A percentile compares a stretch with the other conserved stretches of the same genome.
Evolutionary conservation across 2,113 vertebrate species (phyloP).

Genomic region (Lagenorhynchus albirostris): DNA sequence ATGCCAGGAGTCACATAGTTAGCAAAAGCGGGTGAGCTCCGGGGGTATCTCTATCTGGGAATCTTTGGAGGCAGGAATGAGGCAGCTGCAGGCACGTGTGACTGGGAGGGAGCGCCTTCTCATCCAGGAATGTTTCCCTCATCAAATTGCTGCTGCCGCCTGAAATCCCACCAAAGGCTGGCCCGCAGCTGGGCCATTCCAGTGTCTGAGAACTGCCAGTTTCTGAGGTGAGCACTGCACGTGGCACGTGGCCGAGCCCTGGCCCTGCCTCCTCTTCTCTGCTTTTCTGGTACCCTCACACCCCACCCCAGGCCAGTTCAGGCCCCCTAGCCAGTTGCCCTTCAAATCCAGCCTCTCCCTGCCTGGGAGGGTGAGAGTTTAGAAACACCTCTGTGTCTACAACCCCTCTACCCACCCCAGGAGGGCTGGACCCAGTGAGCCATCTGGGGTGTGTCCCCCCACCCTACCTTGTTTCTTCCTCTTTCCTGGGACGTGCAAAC

Average conservation of each 20-base stretch:
- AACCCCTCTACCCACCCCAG: neutral
- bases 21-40: neutral
- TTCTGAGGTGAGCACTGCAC: neutral
- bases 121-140: neutral
- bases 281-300: neutral
- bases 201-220: neutral
- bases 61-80: neutral
- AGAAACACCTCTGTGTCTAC: neutral
- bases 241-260: no score
- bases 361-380: neutral
- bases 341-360: neutral
- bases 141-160: neutral
- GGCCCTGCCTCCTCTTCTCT: neutral
- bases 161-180: neutral
- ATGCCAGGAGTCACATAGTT: neutral
- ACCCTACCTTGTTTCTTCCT: neutral
- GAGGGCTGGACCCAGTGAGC: neutral
- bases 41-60: neutral
- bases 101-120: neutral
- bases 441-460: neutral
- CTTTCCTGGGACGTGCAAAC: neutral
- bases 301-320: neutral
- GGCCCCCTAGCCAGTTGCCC: neutral
- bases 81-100: neutral
- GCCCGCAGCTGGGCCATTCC: neutral